Percentiles rank a stretch among this genome's conserved stretches.
These are phyloP conservation scores for Epinotia ramella DNA, from an alignment of 2,888 invertebrate species.

Conservation along the genomic window DNA sequence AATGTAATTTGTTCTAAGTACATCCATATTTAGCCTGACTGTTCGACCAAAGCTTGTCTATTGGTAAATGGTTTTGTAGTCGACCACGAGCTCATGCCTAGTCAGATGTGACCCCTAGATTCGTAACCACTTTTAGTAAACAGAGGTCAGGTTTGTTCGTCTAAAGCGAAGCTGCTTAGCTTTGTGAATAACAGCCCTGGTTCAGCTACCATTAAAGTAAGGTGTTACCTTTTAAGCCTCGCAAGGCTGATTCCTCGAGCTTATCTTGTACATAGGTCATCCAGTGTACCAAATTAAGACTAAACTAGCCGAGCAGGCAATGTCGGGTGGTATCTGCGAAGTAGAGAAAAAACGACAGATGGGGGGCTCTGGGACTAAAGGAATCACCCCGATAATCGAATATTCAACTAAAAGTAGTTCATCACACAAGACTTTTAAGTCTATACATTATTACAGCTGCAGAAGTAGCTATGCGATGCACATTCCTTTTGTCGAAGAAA, in stretches of 20 bases:
- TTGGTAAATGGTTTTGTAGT: background rate
- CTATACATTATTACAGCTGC: background rate
- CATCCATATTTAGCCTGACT: background rate
- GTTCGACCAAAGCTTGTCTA: background rate
- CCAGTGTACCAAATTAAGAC: slow-evolving; percentile 25
- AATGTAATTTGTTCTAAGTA: background rate
- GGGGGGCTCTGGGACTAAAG: background rate
- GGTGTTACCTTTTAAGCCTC: slow-evolving; percentile 30
- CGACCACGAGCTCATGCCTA: background rate
- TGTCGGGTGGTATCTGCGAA: background rate
- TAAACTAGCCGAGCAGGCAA: background rate
- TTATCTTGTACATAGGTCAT: slow-evolving; percentile 38
- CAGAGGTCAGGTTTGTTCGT: background rate
- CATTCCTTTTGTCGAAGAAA: background rate
- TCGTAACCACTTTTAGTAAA: background rate
- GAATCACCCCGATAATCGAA: no score
- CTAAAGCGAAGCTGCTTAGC: background rate
- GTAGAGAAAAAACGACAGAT: background rate
- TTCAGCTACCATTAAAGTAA: slow-evolving; percentile 17
- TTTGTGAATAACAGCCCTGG: background rate
- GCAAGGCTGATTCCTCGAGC: slow-evolving; percentile 41
- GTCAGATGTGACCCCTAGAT: background rate
- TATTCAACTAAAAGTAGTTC: no score
- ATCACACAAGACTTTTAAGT: no score
- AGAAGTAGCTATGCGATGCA: background rate